Evolutionary conservation across 2,797 vertebrate genomes (phyloP), one percentile per base, ranked within the genome.

Genomic region (Rousettus madagascariensis): DNA sequence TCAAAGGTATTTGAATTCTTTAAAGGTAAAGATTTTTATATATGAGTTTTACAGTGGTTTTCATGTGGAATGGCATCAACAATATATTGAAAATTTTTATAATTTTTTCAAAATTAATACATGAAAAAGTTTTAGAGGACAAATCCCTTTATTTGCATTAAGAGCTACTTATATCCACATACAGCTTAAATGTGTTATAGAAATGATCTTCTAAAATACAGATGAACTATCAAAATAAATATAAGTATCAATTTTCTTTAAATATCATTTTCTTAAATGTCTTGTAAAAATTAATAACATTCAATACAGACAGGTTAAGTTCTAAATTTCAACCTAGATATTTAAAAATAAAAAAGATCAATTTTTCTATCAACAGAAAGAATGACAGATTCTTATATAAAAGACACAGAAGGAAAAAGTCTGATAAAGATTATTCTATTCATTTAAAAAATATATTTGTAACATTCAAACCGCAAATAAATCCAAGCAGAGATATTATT

Each of bases 391-490:
- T 51, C 69, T 92, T 94, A 93, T 51, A 86, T 2, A 84, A 86
- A 33, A 57, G 38, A 59, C 61, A 95, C 26, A 95, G 68, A 0
- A 19, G 66, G 79, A 97, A 97, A 0, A 96, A 88, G 16, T 78
- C 38, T 63, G 80, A 95, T 22, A 85, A 94, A 95, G 95, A 92
- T 94, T 95, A 96, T 91, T 96, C 36, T 79, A 86, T 79, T 55
- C 51, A 96, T 75, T 92, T 92, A 85, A 63, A 75, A 66, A 84
- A 92, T 95, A 43, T 72, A 72, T 93, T 85, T 51, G 88, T 63
- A 86, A 78, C 15, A 77, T 93, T 86, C 61, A 91, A 51, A 86
- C 80, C 22, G 87, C 26, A 87, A 95, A 97, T 43, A 16, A 90
- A 90, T 86, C n/a, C 43, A 96, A 95, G 65, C 11, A 78, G 79